A percentile compares a stretch with the other conserved stretches of the same genome.
Evolutionary conservation across 2,888 invertebrate species (phyloP).

Genomic region (Prosapia bicincta): DNA sequence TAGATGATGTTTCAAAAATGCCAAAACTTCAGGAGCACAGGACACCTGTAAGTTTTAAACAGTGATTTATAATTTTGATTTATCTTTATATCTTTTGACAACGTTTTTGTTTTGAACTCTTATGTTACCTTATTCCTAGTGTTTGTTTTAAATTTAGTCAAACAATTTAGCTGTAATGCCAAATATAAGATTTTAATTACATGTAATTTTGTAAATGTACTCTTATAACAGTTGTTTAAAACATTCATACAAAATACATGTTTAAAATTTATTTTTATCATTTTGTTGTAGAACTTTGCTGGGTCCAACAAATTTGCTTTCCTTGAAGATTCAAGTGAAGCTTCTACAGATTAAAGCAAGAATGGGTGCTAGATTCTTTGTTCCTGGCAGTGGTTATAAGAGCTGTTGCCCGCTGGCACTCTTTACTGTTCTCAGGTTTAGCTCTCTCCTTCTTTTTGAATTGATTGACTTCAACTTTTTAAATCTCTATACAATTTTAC

Average conservation of each 20-base stretch:
- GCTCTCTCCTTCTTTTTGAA: background rate
- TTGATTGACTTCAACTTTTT: background rate
- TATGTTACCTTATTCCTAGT: no score
- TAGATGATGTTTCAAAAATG: constrained; percentile 52
- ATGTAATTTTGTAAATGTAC: no score
- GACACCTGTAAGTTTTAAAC: constrained; percentile 63
- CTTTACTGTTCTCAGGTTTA: background rate
- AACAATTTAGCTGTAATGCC: no score
- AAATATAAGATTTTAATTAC: no score
- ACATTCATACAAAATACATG: no score
- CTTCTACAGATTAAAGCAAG: constrained; percentile 15
- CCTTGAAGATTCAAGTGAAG: constrained; percentile 23
- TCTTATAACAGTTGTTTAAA: no score
- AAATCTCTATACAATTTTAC: background rate
- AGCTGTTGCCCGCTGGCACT: background rate
- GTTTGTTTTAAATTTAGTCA: no score
- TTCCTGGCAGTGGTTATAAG: background rate
- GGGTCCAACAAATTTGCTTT: constrained; percentile 29
- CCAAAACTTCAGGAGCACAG: constrained; percentile 71
- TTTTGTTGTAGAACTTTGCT: constrained; percentile 26
- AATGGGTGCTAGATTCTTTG: background rate
- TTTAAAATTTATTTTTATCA: no score
- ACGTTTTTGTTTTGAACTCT: no score
- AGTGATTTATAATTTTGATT: no score
- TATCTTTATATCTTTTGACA: no score